Percentiles rank a stretch among this genome's conserved stretches.
These are phyloP conservation scores for Amblyteles armatorius DNA, from an alignment of 2,888 invertebrate species.

Conservation along the genomic window DNA sequence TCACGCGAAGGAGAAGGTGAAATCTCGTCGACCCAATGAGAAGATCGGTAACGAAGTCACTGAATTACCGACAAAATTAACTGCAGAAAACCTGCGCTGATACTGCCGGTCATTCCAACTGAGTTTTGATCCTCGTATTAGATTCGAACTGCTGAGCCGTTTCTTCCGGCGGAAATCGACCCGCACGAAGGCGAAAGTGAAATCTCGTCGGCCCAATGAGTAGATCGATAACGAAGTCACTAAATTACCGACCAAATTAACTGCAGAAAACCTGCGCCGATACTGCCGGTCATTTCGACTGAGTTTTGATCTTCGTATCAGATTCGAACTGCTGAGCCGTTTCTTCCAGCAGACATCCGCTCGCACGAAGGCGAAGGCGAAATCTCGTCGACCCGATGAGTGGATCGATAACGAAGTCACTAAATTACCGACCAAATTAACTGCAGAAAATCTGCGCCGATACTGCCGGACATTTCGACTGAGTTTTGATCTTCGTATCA, in stretches of 20 bases:
- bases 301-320: no score
- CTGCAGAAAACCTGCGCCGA: no score
- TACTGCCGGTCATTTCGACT: no score
- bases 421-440: no score
- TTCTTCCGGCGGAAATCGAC: neutral
- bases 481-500: no score
- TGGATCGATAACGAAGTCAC: slow-evolving; percentile 35
- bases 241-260: no score
- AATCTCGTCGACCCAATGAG: slow-evolving; percentile 57
- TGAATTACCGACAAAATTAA: no score
- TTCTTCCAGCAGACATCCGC: neutral
- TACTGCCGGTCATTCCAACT: no score
- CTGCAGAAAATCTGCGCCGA: no score
- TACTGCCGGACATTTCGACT: no score
- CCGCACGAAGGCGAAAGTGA: slow-evolving; percentile 23
- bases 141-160: neutral
- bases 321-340: neutral
- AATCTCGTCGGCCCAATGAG: slow-evolving; percentile 55
- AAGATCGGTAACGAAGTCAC: slow-evolving; percentile 37
- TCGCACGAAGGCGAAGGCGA: slow-evolving; percentile 23
- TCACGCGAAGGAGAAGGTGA: slow-evolving; percentile 25
- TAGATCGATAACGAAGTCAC: slow-evolving; percentile 40
- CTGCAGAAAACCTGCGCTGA: no score
- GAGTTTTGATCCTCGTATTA: no score
- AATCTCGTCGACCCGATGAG: slow-evolving; percentile 55